phyloP scores from a whole-genome alignment of 2,113 vertebrate species.

The Carassius auratus region DNA sequence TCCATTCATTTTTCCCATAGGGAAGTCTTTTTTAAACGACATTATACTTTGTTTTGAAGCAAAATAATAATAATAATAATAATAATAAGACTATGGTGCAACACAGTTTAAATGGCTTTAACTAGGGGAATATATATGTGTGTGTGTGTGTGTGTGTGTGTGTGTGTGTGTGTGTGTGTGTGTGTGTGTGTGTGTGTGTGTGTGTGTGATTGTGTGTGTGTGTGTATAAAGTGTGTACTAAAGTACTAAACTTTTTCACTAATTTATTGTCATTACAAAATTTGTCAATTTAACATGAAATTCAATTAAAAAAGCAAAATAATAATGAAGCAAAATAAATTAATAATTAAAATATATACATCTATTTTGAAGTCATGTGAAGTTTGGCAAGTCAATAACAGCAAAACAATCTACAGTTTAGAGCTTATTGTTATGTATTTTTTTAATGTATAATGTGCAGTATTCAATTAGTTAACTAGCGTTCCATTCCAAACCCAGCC shows the following conservation, averaged over 20 bases:
- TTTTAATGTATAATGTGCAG: not conserved
- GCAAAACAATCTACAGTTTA: not conserved
- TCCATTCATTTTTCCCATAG: not conserved
- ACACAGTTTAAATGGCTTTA: no score
- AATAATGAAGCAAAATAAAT: not conserved
- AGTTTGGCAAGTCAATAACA: not conserved
- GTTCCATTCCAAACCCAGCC: conserved; percentile 1
- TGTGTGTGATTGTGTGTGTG: no score
- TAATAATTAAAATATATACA: not conserved
- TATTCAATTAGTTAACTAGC: not conserved
- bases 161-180: no score
- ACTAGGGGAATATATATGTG: no score
- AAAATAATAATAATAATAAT: not conserved
- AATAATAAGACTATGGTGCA: no score
- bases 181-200: no score
- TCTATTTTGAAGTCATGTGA: not conserved
- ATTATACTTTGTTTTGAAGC: not conserved
- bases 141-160: no score
- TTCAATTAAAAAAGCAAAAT: not conserved
- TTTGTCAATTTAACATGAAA: not conserved
- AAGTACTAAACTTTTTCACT: not conserved
- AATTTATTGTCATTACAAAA: not conserved
- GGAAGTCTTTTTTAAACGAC: not conserved
- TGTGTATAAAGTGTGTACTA: no score
- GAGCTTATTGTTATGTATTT: not conserved